Conservation (phyloP, 2,113 vertebrate species). For the Megaceryle maxima region DNA sequence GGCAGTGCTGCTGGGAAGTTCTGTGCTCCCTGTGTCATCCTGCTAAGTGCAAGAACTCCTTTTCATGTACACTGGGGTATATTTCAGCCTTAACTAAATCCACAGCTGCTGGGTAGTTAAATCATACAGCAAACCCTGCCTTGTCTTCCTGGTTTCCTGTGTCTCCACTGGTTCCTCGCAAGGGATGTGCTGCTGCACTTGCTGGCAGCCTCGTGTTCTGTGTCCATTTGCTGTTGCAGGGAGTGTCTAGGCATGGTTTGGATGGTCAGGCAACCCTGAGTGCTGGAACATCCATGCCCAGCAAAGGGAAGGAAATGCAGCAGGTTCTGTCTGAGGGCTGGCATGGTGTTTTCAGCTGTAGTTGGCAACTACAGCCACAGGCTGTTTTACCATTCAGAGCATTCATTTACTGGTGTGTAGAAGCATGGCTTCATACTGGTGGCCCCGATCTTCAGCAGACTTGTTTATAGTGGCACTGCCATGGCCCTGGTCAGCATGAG, state of each 20-base stretch:
- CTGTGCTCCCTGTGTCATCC: background rate
- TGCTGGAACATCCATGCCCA: background rate
- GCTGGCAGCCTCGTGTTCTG: background rate
- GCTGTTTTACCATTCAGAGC: background rate
- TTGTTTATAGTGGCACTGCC: background rate
- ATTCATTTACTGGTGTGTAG: background rate
- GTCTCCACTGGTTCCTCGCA: background rate
- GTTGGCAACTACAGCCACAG: background rate
- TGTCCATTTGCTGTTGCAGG: background rate
- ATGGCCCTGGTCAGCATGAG: background rate
- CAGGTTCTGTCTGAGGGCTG: background rate
- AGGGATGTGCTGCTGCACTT: background rate
- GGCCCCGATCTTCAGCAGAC: background rate
- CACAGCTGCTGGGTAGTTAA: background rate
- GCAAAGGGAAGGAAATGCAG: background rate
- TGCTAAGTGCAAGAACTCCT: background rate
- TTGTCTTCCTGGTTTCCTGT: background rate
- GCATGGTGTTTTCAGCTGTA: background rate
- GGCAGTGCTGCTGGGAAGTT: background rate
- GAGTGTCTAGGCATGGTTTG: background rate
- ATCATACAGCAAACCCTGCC: background rate
- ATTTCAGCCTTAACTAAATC: background rate
- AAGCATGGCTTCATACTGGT: fast-evolving
- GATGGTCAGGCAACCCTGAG: background rate
- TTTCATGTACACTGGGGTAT: background rate